Evolutionary conservation across 2,888 invertebrate genomes (phyloP).

Genomic region (Tachystola acroxantha): DNA sequence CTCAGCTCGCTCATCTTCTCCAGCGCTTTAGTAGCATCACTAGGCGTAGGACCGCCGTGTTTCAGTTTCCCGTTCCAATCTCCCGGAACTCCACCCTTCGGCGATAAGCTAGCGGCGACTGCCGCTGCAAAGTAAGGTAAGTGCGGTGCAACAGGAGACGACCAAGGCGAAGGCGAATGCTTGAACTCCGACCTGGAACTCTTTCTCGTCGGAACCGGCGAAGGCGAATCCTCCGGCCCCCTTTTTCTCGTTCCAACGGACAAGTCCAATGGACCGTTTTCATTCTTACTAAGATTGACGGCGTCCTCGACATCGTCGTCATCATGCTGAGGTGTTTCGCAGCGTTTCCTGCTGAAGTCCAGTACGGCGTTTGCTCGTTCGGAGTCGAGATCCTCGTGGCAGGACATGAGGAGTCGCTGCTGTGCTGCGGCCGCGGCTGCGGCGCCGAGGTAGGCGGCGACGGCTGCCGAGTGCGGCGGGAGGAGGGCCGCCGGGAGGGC

Average conservation of each 20-base stretch:
- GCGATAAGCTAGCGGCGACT: conserved; percentile 86
- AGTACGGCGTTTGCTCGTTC: conserved; percentile 82
- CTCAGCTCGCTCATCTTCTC: conserved; percentile 96
- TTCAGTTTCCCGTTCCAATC: conserved; percentile 91
- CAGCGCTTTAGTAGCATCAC: conserved; percentile 90
- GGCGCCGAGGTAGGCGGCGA: conserved; percentile 88
- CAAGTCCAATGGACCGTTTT: conserved; percentile 87
- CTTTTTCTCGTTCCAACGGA: conserved; percentile 87
- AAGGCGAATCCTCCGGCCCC: conserved; percentile 80
- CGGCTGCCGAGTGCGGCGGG: conserved; percentile 89
- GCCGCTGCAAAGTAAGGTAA: conserved; percentile 90
- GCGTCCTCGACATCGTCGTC: conserved; percentile 81
- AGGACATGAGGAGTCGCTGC: conserved; percentile 87
- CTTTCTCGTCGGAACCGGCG: conserved; percentile 81
- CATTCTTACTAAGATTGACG: conserved; percentile 84
- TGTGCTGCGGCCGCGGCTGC: conserved; percentile 86
- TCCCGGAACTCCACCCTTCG: conserved; percentile 80
- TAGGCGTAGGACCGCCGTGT: conserved; percentile 81
- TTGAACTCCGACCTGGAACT: conserved; percentile 84
- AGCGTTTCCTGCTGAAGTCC: conserved; percentile 89
- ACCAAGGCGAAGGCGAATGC: conserved; percentile 86
- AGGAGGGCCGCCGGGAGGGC: conserved; percentile 83
- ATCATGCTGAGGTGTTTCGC: conserved; percentile 62
- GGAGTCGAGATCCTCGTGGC: conserved; percentile 83
- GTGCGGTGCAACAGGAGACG: conserved; percentile 86